A percentile compares a stretch with the other conserved stretches of the same genome.
Evolutionary conservation across 2,888 invertebrate genomes (phyloP).

Genomic region (Calameuta filiformis): DNA sequence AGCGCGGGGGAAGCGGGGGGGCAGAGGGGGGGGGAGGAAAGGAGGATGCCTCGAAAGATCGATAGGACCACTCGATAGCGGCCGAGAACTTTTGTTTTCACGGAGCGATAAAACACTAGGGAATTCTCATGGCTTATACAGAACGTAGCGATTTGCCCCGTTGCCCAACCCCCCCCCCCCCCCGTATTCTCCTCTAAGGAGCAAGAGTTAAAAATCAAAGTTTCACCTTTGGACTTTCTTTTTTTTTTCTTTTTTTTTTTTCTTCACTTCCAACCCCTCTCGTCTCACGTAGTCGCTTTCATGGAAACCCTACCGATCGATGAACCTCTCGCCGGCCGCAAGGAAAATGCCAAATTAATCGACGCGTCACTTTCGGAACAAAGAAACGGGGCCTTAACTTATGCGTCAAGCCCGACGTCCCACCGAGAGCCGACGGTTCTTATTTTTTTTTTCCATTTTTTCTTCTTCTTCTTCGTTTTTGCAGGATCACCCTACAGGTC

Average conservation of each 20-base stretch:
- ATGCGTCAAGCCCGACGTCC: slow-evolving; percentile 40
- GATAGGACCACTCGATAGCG: slow-evolving; percentile 38
- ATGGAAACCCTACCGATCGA: background rate
- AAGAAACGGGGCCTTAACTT: slow-evolving; percentile 20
- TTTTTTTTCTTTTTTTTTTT: background rate
- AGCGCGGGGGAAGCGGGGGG: background rate
- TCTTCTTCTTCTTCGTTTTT: slow-evolving; percentile 27
- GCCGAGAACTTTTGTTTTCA: slow-evolving; percentile 45
- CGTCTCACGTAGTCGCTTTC: background rate
- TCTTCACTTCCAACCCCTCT: background rate
- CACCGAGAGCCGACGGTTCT: slow-evolving; percentile 35
- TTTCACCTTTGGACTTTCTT: slow-evolving; percentile 4
- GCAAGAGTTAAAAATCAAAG: too few relatives aligned
- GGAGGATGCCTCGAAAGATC: slow-evolving; percentile 31
- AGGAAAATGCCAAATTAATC: slow-evolving; percentile 14
- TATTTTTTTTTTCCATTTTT: slow-evolving; percentile 26
- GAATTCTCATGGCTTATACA: slow-evolving; percentile 28
- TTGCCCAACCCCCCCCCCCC: background rate
- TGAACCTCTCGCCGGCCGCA: slow-evolving; percentile 2
- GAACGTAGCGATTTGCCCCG: background rate
- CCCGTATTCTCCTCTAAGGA: background rate
- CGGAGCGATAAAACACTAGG: slow-evolving; percentile 39
- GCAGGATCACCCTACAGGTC: slow-evolving; percentile 45
- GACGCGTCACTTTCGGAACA: slow-evolving; percentile 32
- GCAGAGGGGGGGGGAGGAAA: background rate